Conservation (phyloP, 2,113 vertebrate species). For the Anser brachyrhynchus region DNA sequence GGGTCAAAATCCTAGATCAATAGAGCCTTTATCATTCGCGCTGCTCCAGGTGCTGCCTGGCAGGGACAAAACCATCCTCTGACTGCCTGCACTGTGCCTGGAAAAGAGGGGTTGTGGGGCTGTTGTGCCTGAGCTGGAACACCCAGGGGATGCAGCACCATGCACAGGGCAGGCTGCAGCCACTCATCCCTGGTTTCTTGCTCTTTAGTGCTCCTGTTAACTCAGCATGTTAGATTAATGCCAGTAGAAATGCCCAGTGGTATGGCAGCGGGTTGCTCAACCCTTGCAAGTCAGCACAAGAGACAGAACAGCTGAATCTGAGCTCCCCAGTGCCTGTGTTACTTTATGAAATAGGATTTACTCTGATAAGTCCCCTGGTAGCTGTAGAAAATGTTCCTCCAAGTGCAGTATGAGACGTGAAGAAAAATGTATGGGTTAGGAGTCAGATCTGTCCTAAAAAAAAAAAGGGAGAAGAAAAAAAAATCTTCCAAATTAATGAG, state of each 20-base stretch:
- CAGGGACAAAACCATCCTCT: background rate
- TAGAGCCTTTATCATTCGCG: background rate
- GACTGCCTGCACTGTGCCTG: background rate
- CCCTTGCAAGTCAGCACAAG: fast-evolving
- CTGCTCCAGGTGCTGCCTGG: background rate
- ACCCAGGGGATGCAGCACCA: background rate
- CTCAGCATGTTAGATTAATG: background rate
- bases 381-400: background rate
- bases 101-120: background rate
- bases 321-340: background rate
- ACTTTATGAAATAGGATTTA: background rate
- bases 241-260: background rate
- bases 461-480: background rate
- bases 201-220: background rate
- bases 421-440: background rate
- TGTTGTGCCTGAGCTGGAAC: background rate
- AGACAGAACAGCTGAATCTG: background rate
- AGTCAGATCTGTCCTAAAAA: background rate
- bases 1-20: background rate
- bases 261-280: background rate
- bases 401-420: background rate
- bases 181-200: background rate
- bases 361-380: background rate
- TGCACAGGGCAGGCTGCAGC: background rate
- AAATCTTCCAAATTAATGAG: background rate